These are phyloP conservation scores for Paratilapia polleni DNA, from an alignment of 2,113 vertebrate genomes.

Conservation along the genomic window DNA sequence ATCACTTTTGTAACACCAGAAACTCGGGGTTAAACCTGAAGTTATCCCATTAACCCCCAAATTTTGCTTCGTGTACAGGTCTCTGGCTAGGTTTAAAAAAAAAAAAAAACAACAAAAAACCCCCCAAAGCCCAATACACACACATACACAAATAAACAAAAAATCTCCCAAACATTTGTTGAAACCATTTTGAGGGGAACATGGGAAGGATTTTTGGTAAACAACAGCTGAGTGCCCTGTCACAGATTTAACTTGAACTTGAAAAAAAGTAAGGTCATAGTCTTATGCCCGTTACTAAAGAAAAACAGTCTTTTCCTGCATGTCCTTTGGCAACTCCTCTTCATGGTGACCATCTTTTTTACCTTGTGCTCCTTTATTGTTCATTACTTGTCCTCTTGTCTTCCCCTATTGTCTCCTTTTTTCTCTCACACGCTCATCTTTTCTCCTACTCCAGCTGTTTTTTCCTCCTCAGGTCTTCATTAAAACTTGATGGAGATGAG, in stretches of 20 bases:
- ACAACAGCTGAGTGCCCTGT: neutral
- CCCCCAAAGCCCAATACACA: no score
- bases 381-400: neutral
- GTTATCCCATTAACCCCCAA: neutral
- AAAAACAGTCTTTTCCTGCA: neutral
- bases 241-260: neutral
- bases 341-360: neutral
- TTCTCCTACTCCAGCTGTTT: constrained; percentile 26
- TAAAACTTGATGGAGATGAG: constrained; percentile 81
- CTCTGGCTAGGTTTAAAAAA: no score
- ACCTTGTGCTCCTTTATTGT: neutral
- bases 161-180: no score
- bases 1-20: no score
- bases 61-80: no score
- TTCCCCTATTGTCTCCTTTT: neutral
- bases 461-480: constrained; percentile 68
- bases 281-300: neutral
- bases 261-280: neutral
- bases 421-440: constrained; percentile 1
- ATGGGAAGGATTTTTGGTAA: neutral
- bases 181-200: neutral
- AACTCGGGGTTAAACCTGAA: neutral
- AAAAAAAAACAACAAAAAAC: no score
- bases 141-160: no score
- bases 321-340: neutral